Percentiles rank a stretch among this genome's conserved stretches.
These are phyloP conservation scores for Crotalus tigris DNA, from an alignment of 2,113 vertebrate species.

Conservation along the genomic window DNA sequence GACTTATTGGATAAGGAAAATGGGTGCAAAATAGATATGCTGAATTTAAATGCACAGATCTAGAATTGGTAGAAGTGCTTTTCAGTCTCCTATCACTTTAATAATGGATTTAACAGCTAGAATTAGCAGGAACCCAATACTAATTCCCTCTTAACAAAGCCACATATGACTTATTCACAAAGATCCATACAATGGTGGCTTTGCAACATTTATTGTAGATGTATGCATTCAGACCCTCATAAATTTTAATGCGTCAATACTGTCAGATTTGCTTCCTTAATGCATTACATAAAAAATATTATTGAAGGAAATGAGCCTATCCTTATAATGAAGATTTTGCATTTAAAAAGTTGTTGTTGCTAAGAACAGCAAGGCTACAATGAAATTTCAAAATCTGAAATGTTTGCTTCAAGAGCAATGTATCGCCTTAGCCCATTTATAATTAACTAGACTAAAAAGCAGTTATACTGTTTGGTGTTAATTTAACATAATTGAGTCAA, in stretches of 20 bases:
- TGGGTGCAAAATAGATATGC: constrained; percentile 6
- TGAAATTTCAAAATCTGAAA: background rate
- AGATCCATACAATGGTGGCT: background rate
- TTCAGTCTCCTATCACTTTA: constrained; percentile 44
- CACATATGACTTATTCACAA: no score
- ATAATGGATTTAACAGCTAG: constrained; percentile 44
- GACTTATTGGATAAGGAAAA: background rate
- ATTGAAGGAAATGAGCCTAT: background rate
- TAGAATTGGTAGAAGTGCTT: constrained; percentile 15
- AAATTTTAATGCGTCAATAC: no score
- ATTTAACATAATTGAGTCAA: background rate
- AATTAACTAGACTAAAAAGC: background rate
- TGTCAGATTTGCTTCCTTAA: background rate
- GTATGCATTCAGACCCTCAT: background rate
- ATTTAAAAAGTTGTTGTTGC: background rate
- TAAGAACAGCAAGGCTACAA: background rate
- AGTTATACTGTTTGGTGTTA: background rate
- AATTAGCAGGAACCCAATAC: constrained; percentile 29
- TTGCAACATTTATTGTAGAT: background rate
- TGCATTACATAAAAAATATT: background rate
- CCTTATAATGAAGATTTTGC: background rate
- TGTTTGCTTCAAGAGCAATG: background rate
- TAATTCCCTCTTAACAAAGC: background rate
- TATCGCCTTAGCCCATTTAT: background rate
- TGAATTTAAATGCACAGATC: background rate